Evolutionary conservation across 23 tunicate genomes (phyloP).

Genomic region (Corella eumyota): DNA sequence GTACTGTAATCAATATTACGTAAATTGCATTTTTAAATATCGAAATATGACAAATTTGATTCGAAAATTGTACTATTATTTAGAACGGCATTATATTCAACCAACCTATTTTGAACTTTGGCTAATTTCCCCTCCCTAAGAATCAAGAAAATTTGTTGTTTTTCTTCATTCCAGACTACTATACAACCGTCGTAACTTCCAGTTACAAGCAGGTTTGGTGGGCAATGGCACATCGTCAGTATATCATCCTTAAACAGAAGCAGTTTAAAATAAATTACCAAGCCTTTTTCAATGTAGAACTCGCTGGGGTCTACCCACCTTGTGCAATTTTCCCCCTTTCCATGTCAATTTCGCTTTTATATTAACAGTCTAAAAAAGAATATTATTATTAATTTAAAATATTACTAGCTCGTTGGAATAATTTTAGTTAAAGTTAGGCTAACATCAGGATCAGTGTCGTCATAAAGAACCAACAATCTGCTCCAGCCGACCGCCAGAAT

Average conservation of each 20-base stretch:
- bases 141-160: conserved; percentile 44
- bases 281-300: neutral
- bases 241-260: conserved; percentile 53
- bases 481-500: conserved; percentile 89
- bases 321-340: conserved; percentile 83
- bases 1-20: neutral
- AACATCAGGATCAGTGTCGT: conserved; percentile 65
- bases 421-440: too few relatives aligned
- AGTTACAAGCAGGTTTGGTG: conserved; percentile 66
- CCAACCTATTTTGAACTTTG: too few relatives aligned
- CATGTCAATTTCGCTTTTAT: conserved; percentile 35
- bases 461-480: conserved; percentile 47
- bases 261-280: neutral
- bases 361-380: conserved; percentile 30
- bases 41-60: too few relatives aligned
- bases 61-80: too few relatives aligned
- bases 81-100: too few relatives aligned
- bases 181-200: conserved; percentile 95
- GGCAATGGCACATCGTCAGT: conserved; percentile 49
- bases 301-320: conserved; percentile 11
- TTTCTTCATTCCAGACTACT: conserved; percentile 88
- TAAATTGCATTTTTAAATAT: too few relatives aligned
- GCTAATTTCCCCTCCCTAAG: conserved; percentile 45
- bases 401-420: too few relatives aligned
- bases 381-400: too few relatives aligned